These are phyloP conservation scores for Meriones unguiculatus DNA, from an alignment of 2,113 vertebrate genomes.

Conservation along the genomic window DNA sequence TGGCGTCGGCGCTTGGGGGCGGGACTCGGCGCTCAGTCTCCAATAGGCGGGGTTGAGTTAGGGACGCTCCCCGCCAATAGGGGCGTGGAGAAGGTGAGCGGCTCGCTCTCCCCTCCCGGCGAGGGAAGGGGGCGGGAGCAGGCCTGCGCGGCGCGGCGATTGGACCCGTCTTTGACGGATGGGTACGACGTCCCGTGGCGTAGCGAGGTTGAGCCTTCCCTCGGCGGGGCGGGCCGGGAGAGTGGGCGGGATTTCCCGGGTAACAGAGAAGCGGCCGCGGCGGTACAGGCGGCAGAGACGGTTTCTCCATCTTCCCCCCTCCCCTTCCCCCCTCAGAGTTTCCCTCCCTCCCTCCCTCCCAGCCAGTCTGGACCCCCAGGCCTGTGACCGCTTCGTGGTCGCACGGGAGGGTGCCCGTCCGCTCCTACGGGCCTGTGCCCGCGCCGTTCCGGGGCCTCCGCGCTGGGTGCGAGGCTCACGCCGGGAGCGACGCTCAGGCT, in stretches of 20 bases:
- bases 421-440: conserved; percentile 65
- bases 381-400: conserved; percentile 54
- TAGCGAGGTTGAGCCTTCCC: conserved; percentile 70
- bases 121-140: conserved; percentile 66
- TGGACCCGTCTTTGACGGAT: conserved; percentile 57
- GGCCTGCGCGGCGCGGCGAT: not conserved
- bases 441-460: conserved; percentile 68
- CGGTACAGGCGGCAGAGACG: conserved; percentile 86
- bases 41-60: conserved; percentile 83
- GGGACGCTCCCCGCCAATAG: conserved; percentile 80
- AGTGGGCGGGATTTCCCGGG: conserved; percentile 89
- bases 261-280: conserved; percentile 89
- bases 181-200: not conserved
- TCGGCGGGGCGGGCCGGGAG: conserved; percentile 77
- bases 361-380: conserved; percentile 66
- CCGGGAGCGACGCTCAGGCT: conserved; percentile 69
- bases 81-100: conserved; percentile 81
- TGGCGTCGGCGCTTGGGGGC: conserved; percentile 63
- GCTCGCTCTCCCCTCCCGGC: conserved; percentile 63
- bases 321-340: conserved; percentile 79
- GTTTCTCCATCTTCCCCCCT: conserved; percentile 83
- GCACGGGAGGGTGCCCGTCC: conserved; percentile 67
- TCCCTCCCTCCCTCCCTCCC: conserved; percentile 80
- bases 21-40: conserved; percentile 74
- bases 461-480: conserved; percentile 66